phyloP scores from a whole-genome alignment of 2,797 vertebrate species.

The Varecia variegata region DNA sequence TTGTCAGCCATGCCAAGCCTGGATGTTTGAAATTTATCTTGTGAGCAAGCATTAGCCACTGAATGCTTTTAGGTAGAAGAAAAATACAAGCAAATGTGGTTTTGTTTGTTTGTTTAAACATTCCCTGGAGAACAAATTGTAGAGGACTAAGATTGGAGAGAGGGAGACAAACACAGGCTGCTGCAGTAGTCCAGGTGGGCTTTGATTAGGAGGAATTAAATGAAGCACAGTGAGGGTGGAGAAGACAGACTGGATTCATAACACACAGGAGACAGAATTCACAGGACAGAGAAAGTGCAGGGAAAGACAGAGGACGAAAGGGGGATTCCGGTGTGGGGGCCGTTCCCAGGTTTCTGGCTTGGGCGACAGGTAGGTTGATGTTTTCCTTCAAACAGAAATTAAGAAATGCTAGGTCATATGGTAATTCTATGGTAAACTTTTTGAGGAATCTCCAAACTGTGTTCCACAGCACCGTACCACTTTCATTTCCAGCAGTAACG shows the following conservation, averaged over 20 bases:
- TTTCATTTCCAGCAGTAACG: not conserved
- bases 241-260: not conserved
- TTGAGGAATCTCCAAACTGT: not conserved
- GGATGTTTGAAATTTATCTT: not conserved
- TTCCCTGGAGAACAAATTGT: not conserved
- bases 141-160: not conserved
- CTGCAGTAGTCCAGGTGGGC: not conserved
- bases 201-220: not conserved
- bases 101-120: slow-evolving; percentile 31
- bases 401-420: not conserved
- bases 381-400: not conserved
- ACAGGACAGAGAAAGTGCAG: not conserved
- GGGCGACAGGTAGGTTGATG: not conserved
- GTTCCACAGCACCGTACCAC: too few species aligned
- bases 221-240: not conserved
- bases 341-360: not conserved
- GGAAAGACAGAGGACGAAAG: not conserved
- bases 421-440: not conserved
- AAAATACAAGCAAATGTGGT: not conserved
- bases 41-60: not conserved
- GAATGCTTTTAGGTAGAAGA: not conserved
- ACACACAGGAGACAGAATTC: accelerated
- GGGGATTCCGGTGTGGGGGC: too few species aligned
- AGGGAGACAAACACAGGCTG: not conserved
- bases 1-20: not conserved